Conservation (phyloP, 2,797 vertebrate species). For the Takifugu rubripes region DNA sequence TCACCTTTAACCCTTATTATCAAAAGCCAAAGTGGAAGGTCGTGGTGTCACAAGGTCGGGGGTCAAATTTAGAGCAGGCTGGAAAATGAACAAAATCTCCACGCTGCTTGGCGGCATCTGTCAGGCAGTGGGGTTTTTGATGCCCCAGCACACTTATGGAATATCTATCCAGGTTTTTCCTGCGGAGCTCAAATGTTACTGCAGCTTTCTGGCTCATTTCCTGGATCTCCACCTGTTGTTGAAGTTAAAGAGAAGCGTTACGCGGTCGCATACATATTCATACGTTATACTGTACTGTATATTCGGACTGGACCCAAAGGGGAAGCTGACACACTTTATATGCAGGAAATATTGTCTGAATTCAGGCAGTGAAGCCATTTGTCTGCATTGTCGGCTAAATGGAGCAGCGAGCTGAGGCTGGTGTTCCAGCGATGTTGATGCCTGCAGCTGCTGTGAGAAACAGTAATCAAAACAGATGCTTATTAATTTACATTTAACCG, state of each 20-base stretch:
- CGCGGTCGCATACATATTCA: neutral
- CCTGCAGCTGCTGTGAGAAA: too few species aligned
- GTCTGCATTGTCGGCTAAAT: too few species aligned
- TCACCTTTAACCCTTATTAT: neutral
- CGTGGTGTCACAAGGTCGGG: neutral
- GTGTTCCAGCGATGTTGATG: too few species aligned
- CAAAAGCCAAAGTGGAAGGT: neutral
- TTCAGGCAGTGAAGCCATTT: too few species aligned
- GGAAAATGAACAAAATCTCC: neutral
- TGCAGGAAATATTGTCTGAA: neutral
- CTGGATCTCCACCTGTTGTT: neutral
- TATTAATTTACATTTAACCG: neutral
- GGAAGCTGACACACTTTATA: neutral
- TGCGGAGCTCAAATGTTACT: neutral
- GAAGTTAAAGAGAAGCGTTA: neutral
- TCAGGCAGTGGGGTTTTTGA: neutral
- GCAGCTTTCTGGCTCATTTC: neutral
- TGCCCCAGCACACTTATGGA: too few species aligned
- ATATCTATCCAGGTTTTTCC: neutral
- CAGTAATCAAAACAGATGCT: neutral
- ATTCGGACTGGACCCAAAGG: neutral
- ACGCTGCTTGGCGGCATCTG: neutral
- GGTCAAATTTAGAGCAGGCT: conserved; percentile 1
- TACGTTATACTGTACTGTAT: neutral
- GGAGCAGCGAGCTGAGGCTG: too few species aligned